Base-by-base conservation (phyloP, 2,113 vertebrate species). In the Prolemur simus region DNA sequence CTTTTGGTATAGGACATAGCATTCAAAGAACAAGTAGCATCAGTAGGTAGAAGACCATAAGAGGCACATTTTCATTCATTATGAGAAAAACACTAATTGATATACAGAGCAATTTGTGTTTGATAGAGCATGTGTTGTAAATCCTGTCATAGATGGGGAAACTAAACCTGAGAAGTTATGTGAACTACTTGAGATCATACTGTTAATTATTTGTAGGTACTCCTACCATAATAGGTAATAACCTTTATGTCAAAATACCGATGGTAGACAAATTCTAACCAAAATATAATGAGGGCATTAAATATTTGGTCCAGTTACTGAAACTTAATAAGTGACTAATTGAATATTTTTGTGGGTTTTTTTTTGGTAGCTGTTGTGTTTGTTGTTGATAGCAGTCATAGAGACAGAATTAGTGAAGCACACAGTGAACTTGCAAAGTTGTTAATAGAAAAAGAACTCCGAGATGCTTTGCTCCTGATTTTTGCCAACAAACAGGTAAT, bases 401-500 rank as follows among this genome's bases (percentile, higher is more conserved):
- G 99, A 98, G 99, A 99, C 98, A 97, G 99, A 87, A 98, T 99
- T 94, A 99, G 99, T 97, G 99, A 99, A 99, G 99, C 99, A 71
- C 99, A 99, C 98, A 99, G 99, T 92, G 99, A 99, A 98, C 99
- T 99, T 94, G 99, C 99, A 96, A 99, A 99, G 90, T 98, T 99
- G 21, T 98, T 99, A 97, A 99, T 99, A 0, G 99, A 99, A 98
- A 99, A 99, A 97, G 99, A 99, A 97, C 99, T 99, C 95, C 98
- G 99, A 83, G 99, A 99, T 95, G 99, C 99, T 45, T 98, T 99
- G 98, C 97, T 99, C 84, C 99, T 99, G 97, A 99, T 99, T 98
- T 99, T 99, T 98, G 99, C 99, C 89, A 99, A 99, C 98, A 99
- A 99, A 98, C 99, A 99, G 99, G 99, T 99, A 99, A 89, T 60